These are phyloP conservation scores for Sweltsa coloradensis DNA, from an alignment of 1,140 invertebrate species.

Conservation along the genomic window DNA sequence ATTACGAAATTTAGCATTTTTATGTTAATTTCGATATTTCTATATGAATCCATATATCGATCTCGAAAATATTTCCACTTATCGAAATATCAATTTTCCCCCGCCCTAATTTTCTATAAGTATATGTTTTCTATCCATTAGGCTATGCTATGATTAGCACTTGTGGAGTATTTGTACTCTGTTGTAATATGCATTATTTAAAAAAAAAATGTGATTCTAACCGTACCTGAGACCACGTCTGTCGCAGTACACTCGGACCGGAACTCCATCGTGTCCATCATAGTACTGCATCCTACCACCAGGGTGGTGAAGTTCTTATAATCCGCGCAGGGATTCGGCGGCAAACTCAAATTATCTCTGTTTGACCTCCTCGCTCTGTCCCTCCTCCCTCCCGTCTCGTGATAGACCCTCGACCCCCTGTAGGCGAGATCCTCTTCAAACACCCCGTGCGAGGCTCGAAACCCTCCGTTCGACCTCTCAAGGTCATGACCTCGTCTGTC, in stretches of 20 bases:
- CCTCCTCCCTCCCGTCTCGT: conserved; percentile 19
- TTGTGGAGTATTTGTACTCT: too few relatives aligned
- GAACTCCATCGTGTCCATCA: conserved; percentile 56
- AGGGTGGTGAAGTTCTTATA: conserved; percentile 41
- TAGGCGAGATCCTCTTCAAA: conserved; percentile 21
- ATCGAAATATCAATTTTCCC: too few relatives aligned
- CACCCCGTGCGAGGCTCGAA: background rate
- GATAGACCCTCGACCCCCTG: conserved; percentile 22
- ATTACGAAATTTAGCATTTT: too few relatives aligned
- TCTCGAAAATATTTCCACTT: too few relatives aligned
- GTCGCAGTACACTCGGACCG: conserved; percentile 48
- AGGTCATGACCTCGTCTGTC: too few relatives aligned
- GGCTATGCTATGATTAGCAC: too few relatives aligned
- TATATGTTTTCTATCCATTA: too few relatives aligned
- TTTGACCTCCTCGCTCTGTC: conserved; percentile 19
- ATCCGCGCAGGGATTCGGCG: conserved; percentile 26
- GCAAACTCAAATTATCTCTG: conserved; percentile 18
- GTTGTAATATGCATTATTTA: background rate
- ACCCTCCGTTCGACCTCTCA: too few relatives aligned
- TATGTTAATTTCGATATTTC: too few relatives aligned
- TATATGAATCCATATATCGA: too few relatives aligned
- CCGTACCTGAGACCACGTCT: conserved; percentile 32
- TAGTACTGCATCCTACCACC: conserved; percentile 49
- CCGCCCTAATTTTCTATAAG: background rate
- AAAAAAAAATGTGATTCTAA: too few relatives aligned